Percentiles rank a stretch among this genome's conserved stretches.
Evolutionary conservation across 2,797 vertebrate species (phyloP).

Genomic region (Eidolon dupreanum): DNA sequence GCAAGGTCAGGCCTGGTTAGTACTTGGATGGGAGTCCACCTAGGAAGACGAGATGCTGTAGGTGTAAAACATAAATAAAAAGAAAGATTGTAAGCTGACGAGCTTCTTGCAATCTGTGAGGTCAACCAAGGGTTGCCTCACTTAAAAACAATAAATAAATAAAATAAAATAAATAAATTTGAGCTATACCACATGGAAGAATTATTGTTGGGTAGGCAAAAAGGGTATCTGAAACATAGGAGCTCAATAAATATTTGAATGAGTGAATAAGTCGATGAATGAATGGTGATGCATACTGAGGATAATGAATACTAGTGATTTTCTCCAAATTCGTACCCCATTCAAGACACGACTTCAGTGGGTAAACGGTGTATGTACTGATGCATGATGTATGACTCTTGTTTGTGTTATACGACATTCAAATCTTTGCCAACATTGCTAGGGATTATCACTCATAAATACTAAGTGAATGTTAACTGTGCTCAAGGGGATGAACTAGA

Average conservation of each 20-base stretch:
- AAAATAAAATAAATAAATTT: not conserved
- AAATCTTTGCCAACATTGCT: constrained; percentile 19
- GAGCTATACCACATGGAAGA: not conserved
- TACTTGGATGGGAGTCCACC: too few relatives aligned
- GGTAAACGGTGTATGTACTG: not conserved
- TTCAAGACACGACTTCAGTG: not conserved
- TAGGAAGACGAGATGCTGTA: too few relatives aligned
- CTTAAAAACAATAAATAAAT: too few relatives aligned
- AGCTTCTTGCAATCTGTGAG: too few relatives aligned
- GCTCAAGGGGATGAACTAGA: not conserved
- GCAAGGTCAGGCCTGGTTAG: too few relatives aligned
- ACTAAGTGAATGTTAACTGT: not conserved
- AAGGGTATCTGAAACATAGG: not conserved
- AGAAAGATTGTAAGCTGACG: too few relatives aligned
- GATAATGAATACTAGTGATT: not conserved
- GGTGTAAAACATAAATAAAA: too few relatives aligned
- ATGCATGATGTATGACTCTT: not conserved
- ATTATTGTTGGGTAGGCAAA: not conserved
- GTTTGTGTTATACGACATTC: constrained; percentile 60
- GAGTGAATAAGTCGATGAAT: constrained; percentile 15
- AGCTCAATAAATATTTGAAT: constrained; percentile 28
- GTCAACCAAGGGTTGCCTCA: too few relatives aligned
- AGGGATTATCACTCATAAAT: constrained; percentile 7
- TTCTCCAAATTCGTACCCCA: not conserved
- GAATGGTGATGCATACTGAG: not conserved